Evolutionary conservation across 2,888 invertebrate genomes (phyloP).

Genomic region (Autographa gamma): DNA sequence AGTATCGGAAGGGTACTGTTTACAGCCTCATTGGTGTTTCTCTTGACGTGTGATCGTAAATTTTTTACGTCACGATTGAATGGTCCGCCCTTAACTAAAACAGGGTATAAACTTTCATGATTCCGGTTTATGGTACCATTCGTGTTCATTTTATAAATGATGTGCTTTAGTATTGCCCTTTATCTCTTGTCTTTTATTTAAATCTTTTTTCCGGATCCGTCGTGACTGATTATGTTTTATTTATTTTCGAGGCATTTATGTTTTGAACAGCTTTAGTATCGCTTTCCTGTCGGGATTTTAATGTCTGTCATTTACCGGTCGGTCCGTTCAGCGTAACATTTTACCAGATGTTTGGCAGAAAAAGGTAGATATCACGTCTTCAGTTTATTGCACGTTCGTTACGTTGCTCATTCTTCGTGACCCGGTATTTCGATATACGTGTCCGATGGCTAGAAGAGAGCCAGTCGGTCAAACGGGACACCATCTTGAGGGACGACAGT

Average conservation of each 20-base stretch:
- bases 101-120: constrained; percentile 87
- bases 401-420: constrained; percentile 72
- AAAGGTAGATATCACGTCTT: constrained; percentile 82
- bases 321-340: constrained; percentile 64
- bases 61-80: constrained; percentile 87
- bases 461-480: constrained; percentile 51
- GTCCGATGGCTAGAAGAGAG: constrained; percentile 71
- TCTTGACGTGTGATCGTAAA: constrained; percentile 87
- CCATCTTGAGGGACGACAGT: constrained; percentile 25
- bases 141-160: constrained; percentile 88
- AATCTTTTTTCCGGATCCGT: constrained; percentile 38
- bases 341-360: constrained; percentile 68
- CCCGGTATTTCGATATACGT: constrained; percentile 77
- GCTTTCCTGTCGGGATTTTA: constrained; percentile 50
- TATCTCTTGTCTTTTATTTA: constrained; percentile 67
- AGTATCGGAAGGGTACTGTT: constrained; percentile 83
- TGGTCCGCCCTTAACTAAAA: constrained; percentile 87
- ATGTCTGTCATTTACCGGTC: constrained; percentile 60
- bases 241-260: constrained; percentile 29
- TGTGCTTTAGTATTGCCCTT: constrained; percentile 75
- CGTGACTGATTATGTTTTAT: constrained; percentile 28
- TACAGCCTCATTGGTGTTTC: constrained; percentile 87
- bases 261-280: constrained; percentile 22
- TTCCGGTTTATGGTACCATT: constrained; percentile 84
- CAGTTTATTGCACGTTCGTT: constrained; percentile 85